Conservation (phyloP, 2,888 invertebrate genomes). For the Hartigia nigra region DNA sequence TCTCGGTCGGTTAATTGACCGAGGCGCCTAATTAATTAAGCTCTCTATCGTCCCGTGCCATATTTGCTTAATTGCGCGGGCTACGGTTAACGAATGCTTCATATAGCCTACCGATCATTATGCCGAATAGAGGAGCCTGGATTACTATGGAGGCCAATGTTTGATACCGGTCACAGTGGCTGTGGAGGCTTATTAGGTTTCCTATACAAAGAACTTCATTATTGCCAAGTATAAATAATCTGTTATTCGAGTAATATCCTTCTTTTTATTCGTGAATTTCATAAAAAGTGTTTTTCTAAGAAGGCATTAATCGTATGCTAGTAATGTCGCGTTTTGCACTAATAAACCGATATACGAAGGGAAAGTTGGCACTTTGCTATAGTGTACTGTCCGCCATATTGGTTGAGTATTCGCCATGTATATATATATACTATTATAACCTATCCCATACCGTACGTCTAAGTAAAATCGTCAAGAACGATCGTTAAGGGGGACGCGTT, state of each 20-base stretch:
- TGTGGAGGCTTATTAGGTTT: not conserved
- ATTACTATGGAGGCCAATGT: not conserved
- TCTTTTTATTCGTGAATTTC: not conserved
- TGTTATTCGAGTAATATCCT: not conserved
- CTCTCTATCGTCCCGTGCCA: slow-evolving; percentile 42
- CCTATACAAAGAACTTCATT: not conserved
- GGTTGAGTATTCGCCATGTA: not conserved
- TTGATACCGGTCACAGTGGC: not conserved
- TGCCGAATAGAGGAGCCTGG: slow-evolving; percentile 1
- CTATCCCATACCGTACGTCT: not conserved
- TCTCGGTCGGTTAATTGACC: slow-evolving; percentile 50
- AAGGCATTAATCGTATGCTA: not conserved
- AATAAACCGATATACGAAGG: not conserved
- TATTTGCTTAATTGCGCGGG: slow-evolving; percentile 53
- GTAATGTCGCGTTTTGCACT: slow-evolving; percentile 1
- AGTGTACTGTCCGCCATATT: not conserved
- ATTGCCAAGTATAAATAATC: not conserved
- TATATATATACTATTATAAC: not conserved
- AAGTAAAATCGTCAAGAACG: not conserved
- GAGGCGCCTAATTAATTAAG: slow-evolving; percentile 53
- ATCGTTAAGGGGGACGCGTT: not conserved
- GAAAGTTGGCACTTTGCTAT: not conserved
- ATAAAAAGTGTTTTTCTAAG: not conserved
- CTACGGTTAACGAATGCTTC: slow-evolving; percentile 29
- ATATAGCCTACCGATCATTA: slow-evolving; percentile 6